These are phyloP conservation scores for Drosophila melanica DNA, from an alignment of 1,140 invertebrate genomes.

Conservation along the genomic window DNA sequence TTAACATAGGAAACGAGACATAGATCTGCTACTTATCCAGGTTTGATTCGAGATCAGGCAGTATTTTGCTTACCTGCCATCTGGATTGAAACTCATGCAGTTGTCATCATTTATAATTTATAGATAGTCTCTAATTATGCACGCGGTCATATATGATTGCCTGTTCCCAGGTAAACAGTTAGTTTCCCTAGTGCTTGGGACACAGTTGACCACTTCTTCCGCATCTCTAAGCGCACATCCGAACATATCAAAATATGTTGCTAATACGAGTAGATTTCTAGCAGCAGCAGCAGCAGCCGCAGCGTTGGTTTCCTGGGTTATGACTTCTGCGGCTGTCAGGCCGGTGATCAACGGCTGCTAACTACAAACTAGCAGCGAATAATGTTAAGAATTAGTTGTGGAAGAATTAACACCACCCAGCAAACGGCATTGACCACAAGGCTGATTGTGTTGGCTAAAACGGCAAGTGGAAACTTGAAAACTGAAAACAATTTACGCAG, in stretches of 20 bases:
- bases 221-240: constrained; percentile 46
- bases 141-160: constrained; percentile 14
- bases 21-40: too few species aligned
- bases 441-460: constrained; percentile 29
- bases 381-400: constrained; percentile 80
- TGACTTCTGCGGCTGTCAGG: constrained; percentile 68
- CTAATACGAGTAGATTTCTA: constrained; percentile 41
- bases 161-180: constrained; percentile 30
- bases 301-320: constrained; percentile 72
- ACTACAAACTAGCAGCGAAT: constrained; percentile 47
- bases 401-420: constrained; percentile 79
- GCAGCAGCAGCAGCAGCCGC: constrained; percentile 7
- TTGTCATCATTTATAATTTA: constrained; percentile 1
- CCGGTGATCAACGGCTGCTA: constrained; percentile 35
- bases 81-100: background rate
- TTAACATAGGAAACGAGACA: background rate
- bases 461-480: constrained; percentile 53
- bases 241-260: constrained; percentile 54
- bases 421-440: constrained; percentile 67
- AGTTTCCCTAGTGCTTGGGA: constrained; percentile 23
- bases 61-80: background rate
- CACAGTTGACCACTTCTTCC: constrained; percentile 43
- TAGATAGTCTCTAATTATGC: background rate
- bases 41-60: too few species aligned
- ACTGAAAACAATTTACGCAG: constrained; percentile 78